Base-by-base conservation (phyloP, 1,140 invertebrate species). In the Drosophila pachea region DNA sequence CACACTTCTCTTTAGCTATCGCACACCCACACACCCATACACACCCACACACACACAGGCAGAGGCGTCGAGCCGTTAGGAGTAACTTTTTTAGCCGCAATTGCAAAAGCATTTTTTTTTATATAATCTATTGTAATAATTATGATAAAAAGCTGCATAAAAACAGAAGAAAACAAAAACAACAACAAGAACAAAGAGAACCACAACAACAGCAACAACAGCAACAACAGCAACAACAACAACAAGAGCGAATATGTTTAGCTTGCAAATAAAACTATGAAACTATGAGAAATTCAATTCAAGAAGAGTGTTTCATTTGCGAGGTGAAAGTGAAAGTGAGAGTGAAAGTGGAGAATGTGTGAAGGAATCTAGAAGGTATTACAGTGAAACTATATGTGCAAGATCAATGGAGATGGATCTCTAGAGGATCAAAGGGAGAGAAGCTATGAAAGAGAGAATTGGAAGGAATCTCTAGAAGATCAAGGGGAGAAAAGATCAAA, bases 71-170 rank as follows among this genome's bases (percentile, higher is more conserved):
- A 76, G 54, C 59, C 36, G 68, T 40, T 78, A 68, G 73, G 67
- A 74, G 67, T 74, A 65, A 66, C 43, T 70, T 70, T 66, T 63
- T 73, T 70, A 73, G 68, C 68, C 42, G 47, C 72, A 74, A 70
- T 66, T 66, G 54, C 67, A 56, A 71, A 22, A 78, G 67, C 67
- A 75, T 83, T 83, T 83, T 81, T 82, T 82, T 60, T n/a, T n/a
- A n/a, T 54, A 68, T 53, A 68, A 77, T 61, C 42, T 79, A 81
- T 81, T 73, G 67, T 81, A 74, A 84, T 62, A 54, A 78, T 53
- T 74, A 74, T 75, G 63, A 75, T 70, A 66, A 83, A 83, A 76
- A 83, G 78, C 62, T 76, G 74, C 63, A 72, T 77, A 67, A 43
- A 68, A 59, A 61, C 22, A 22, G 22, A 22, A 22, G n/a, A n/a